A percentile compares a stretch with the other conserved stretches of the same genome.
phyloP scores from a whole-genome alignment of 2,888 invertebrate species.

The Phalangium opilio region DNA sequence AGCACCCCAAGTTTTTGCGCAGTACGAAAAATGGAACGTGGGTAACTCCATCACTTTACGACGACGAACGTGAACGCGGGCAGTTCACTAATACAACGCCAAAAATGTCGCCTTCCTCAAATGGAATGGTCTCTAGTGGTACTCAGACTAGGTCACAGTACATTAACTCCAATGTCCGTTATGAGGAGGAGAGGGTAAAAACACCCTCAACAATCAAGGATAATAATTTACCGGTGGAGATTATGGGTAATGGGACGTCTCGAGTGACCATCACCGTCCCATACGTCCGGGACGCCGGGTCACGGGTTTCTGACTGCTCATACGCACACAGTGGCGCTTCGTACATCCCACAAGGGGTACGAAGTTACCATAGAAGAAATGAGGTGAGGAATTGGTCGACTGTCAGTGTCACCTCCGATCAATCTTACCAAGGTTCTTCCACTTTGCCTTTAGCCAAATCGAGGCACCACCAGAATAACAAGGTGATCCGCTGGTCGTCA shows the following conservation, averaged over 20 bases:
- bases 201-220: too few relatives aligned
- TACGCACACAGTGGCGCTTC: neutral
- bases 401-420: slow-evolving; percentile 12
- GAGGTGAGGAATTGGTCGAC: slow-evolving; percentile 17
- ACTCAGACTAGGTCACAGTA: too few relatives aligned
- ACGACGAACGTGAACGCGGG: too few relatives aligned
- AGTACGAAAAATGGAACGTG: too few relatives aligned
- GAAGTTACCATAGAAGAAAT: slow-evolving; percentile 11
- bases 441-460: slow-evolving; percentile 5
- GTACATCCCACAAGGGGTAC: slow-evolving; percentile 4
- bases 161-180: too few relatives aligned
- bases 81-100: too few relatives aligned
- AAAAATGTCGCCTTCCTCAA: too few relatives aligned
- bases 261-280: neutral
- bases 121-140: too few relatives aligned
- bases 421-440: slow-evolving; percentile 9
- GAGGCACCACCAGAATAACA: neutral
- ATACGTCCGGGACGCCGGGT: slow-evolving; percentile 2
- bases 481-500: slow-evolving; percentile 15
- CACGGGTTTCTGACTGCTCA: neutral
- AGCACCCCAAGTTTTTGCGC: too few relatives aligned
- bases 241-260: neutral
- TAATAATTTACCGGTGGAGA: neutral
- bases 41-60: too few relatives aligned
- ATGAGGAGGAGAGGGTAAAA: too few relatives aligned